phyloP scores from a whole-genome alignment of 2,113 vertebrate genomes.

The Tragulus kanchil region DNA sequence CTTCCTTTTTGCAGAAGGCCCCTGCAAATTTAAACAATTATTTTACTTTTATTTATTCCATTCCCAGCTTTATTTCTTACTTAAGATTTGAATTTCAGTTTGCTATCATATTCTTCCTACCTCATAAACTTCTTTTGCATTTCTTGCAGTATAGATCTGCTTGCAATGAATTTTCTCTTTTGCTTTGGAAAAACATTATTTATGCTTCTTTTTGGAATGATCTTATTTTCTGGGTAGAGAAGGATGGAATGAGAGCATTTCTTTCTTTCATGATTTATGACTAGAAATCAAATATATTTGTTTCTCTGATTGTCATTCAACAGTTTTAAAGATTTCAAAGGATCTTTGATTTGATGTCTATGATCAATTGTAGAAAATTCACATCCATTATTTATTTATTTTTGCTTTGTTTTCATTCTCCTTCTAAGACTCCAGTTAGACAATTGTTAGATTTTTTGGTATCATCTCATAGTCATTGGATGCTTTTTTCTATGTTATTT shows the following conservation, averaged over 20 bases:
- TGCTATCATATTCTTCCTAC: background rate
- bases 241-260: background rate
- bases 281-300: background rate
- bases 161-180: background rate
- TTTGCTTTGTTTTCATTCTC: background rate
- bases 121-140: background rate
- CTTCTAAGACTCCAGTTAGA: background rate
- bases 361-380: constrained; percentile 2
- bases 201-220: background rate
- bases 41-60: background rate
- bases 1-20: no score
- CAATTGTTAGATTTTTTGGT: background rate
- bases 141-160: background rate
- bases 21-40: background rate
- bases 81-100: constrained; percentile 8
- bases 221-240: background rate
- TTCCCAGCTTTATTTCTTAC: background rate
- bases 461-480: background rate
- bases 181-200: background rate
- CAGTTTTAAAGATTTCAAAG: background rate
- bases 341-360: background rate
- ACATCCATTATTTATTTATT: background rate
- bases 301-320: background rate
- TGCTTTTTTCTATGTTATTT: background rate
- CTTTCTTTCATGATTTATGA: background rate